Evolutionary conservation across 2,113 vertebrate genomes (phyloP).

Genomic region (Thunnus maccoyii): DNA sequence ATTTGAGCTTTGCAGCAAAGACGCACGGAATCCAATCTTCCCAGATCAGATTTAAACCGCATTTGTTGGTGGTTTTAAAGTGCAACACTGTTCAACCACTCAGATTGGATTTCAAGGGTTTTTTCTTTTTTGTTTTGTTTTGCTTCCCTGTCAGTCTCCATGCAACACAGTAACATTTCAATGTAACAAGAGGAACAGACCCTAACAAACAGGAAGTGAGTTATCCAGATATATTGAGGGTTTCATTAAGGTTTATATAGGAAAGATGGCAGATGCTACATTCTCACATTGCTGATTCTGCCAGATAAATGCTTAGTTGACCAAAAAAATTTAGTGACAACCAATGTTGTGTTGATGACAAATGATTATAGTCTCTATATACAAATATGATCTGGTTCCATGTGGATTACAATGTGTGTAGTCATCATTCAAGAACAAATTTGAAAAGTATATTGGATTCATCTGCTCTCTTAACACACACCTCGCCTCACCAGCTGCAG

Average conservation of each 20-base stretch:
- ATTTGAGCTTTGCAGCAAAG: slow-evolving; percentile 40
- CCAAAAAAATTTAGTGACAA: background rate
- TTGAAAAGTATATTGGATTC: background rate
- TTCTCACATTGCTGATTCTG: background rate
- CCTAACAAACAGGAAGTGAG: background rate
- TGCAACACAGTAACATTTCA: slow-evolving; percentile 1
- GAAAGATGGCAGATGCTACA: background rate
- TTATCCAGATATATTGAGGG: background rate
- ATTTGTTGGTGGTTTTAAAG: slow-evolving; percentile 52
- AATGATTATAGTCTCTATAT: background rate
- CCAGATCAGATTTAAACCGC: slow-evolving; percentile 51
- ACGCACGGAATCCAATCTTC: slow-evolving; percentile 37
- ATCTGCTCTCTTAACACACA: slow-evolving; percentile 30
- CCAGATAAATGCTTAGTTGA: slow-evolving; percentile 1
- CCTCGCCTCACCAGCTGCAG: slow-evolving; percentile 58
- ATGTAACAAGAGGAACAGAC: slow-evolving; percentile 9
- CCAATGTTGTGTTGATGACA: background rate
- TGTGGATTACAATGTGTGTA: background rate
- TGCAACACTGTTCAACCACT: slow-evolving; percentile 23
- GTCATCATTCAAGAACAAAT: slow-evolving; percentile 9
- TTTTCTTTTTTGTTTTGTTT: background rate
- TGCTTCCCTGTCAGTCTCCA: background rate
- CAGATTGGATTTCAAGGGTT: slow-evolving; percentile 27
- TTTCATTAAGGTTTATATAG: background rate
- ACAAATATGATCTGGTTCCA: background rate